These are phyloP conservation scores for Festucalex cinctus DNA, from an alignment of 2,113 vertebrate genomes.

Conservation along the genomic window DNA sequence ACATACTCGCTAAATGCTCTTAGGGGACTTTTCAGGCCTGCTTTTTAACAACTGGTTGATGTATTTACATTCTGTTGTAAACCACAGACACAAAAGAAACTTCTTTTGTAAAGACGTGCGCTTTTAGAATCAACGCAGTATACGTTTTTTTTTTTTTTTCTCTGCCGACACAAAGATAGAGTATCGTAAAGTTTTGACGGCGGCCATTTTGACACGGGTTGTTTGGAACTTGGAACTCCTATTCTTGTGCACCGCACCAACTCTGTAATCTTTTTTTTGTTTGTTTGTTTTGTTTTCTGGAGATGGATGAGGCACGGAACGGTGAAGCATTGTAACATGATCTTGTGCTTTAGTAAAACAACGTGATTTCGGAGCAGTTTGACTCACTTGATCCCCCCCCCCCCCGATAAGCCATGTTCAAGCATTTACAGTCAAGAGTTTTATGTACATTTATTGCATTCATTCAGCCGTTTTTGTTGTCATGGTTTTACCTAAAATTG, in stretches of 20 bases:
- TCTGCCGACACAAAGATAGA: constrained; percentile 23
- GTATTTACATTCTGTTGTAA: constrained; percentile 50
- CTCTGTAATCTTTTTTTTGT: neutral
- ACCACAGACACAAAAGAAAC: constrained; percentile 44
- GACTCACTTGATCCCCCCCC: no score
- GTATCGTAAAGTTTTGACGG: constrained; percentile 13
- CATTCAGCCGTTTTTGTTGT: no score
- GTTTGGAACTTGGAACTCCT: constrained; percentile 31
- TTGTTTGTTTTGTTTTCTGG: constrained; percentile 4
- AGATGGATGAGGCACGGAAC: neutral
- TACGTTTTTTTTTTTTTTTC: constrained; percentile 23
- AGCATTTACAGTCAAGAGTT: no score
- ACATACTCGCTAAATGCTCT: constrained; percentile 27
- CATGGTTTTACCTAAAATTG: no score
- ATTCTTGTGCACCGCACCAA: constrained; percentile 7
- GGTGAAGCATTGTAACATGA: constrained; percentile 1
- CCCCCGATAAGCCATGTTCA: no score
- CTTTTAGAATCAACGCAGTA: constrained; percentile 55
- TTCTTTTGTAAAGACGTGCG: constrained; percentile 60
- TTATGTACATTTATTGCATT: no score
- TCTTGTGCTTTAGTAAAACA: neutral
- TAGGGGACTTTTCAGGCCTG: constrained; percentile 43
- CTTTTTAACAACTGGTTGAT: constrained; percentile 61
- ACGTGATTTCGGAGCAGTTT: neutral
- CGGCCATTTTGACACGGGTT: constrained; percentile 50